Evolutionary conservation across 1,140 invertebrate species (phyloP), one percentile per base, ranked within the genome.

Genomic region (Diprion similis): DNA sequence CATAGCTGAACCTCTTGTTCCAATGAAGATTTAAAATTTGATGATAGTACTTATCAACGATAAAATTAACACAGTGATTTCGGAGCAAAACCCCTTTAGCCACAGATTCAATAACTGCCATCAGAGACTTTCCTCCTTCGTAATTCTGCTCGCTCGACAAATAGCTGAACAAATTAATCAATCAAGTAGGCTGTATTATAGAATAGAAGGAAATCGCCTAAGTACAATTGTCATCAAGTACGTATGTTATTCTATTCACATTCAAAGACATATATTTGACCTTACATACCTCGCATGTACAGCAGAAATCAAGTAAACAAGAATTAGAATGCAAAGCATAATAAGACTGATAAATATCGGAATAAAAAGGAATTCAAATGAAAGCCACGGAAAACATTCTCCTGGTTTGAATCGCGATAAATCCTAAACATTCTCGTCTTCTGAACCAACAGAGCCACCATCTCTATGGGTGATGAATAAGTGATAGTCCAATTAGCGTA

Each of bases 31-130:
- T 71, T 8, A 83, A 71, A 0, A 84, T 19, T 66, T 74, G 73
- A 10, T 75, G 74, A 78, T 87, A 86, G 77, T 79, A 78, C 19
- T 73, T 71, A 77, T 88, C 87, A 0, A 80, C 75, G 45, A 87
- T 76, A 45, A 82, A 84, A 24, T 86, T 81, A 46, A 84, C 79
- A 18, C 86, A 88, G n/a, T 73, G 76, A 45, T 77, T 80, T 3
- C 46, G 69, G 19, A 77, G n/a, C 1, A 78, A 73, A 9, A 87
- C 83, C 76, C 86, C 83, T 7, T 82, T 73, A 0, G 84, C 73
- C 0, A 87, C 70, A 19, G 64, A 8, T 48, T 81, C 76, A 1
- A 87, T 45, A 0, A 86, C 68, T 0, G 66, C 72, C 78, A 81
- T 78, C 8, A 87, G 77, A 24, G 75, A 70, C 19, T 77, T 70